These are phyloP conservation scores for Mesorhabditis sp. DNA, from an alignment of 2,888 invertebrate genomes.

Conservation along the genomic window DNA sequence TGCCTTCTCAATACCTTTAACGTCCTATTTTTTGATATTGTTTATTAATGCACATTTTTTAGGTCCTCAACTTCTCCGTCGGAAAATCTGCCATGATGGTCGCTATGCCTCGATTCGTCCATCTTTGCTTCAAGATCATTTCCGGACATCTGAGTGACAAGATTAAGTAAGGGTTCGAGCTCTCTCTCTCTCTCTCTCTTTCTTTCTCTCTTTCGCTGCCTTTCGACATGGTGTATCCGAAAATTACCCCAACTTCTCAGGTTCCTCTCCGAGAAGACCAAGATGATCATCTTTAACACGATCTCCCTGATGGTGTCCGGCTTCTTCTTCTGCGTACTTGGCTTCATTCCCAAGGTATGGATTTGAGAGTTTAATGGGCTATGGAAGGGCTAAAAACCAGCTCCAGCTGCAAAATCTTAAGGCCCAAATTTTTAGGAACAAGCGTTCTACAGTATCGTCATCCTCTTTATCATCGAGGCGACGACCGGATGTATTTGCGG, in stretches of 20 bases:
- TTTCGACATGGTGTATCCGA: background rate
- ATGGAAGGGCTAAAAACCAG: background rate
- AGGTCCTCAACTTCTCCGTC: constrained; percentile 41
- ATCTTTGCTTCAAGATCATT: constrained; percentile 37
- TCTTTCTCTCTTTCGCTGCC: too few relatives aligned
- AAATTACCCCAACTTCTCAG: constrained; percentile 20
- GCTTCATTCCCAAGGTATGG: constrained; percentile 29
- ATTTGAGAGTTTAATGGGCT: background rate
- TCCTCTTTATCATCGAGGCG: constrained; percentile 37
- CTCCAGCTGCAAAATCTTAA: constrained; percentile 5
- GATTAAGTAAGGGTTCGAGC: constrained; percentile 21
- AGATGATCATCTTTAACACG: constrained; percentile 51
- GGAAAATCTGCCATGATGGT: constrained; percentile 44
- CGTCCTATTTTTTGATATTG: background rate
- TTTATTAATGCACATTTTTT: background rate
- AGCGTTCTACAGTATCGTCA: constrained; percentile 25
- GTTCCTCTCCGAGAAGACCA: constrained; percentile 40
- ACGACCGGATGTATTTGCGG: constrained; percentile 47
- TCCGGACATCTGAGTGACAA: constrained; percentile 38
- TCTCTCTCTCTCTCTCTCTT: too few relatives aligned
- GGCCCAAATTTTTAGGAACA: constrained; percentile 14
- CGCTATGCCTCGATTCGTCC: constrained; percentile 41
- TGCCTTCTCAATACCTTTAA: background rate
- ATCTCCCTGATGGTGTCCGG: constrained; percentile 45
- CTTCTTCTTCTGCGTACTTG: constrained; percentile 38